Conservation (phyloP, 2,888 invertebrate genomes). For the Campoplex capitator region DNA sequence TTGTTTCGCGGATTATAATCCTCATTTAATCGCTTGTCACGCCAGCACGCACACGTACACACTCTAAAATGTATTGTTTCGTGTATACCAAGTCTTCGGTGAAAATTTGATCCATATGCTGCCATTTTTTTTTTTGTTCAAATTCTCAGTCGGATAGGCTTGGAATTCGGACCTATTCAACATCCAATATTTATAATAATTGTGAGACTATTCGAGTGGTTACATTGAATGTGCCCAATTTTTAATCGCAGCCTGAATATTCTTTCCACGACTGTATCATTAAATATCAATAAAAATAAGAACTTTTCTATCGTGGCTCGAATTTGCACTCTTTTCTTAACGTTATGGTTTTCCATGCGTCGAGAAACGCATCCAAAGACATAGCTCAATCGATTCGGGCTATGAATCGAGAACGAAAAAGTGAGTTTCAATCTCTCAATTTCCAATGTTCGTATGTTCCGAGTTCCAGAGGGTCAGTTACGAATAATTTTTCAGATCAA, state of each 20-base stretch:
- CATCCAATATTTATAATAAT: not conserved
- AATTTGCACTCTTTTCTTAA: not conserved
- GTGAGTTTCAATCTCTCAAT: not conserved
- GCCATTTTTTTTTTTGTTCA: not conserved
- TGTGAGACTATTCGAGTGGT: not conserved
- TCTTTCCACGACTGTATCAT: not conserved
- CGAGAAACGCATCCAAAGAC: not conserved
- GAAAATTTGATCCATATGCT: slow-evolving; percentile 4
- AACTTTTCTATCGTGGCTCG: not conserved
- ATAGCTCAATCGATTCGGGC: not conserved
- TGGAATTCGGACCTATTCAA: no score
- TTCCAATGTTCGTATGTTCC: not conserved
- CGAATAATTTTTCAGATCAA: not conserved
- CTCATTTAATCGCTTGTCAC: slow-evolving; percentile 35
- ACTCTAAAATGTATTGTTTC: not conserved
- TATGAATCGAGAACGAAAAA: not conserved
- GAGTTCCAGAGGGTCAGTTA: not conserved
- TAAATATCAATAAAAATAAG: not conserved
- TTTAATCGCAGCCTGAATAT: not conserved
- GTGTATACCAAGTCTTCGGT: not conserved
- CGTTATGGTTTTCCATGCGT: not conserved
- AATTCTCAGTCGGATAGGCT: not conserved
- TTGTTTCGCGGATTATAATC: not conserved
- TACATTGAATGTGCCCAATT: not conserved
- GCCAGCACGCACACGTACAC: slow-evolving; percentile 19